These are phyloP conservation scores for Rhyacichthys aspro DNA, from an alignment of 2,797 vertebrate species.

Conservation along the genomic window DNA sequence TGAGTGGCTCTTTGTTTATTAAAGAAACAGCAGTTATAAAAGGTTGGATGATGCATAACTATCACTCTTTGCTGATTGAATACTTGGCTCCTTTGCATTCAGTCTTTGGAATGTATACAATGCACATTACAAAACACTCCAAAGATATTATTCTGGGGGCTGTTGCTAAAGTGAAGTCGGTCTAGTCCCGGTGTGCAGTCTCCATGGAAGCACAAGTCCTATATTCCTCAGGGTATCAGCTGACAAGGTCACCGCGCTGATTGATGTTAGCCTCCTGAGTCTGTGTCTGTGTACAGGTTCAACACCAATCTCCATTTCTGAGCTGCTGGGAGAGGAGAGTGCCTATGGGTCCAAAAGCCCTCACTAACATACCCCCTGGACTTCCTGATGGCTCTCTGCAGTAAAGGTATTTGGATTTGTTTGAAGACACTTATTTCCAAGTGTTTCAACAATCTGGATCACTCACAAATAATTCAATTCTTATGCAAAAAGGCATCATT, in stretches of 20 bases:
- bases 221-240: slow-evolving; percentile 66
- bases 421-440: too few relatives aligned
- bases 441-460: too few relatives aligned
- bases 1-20: slow-evolving; percentile 11
- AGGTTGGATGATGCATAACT: slow-evolving; percentile 19
- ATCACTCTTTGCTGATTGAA: slow-evolving; percentile 16
- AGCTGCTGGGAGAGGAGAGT: slow-evolving; percentile 40
- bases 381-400: slow-evolving; percentile 44
- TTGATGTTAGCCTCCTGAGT: slow-evolving; percentile 73
- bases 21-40: slow-evolving; percentile 9
- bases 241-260: slow-evolving; percentile 76
- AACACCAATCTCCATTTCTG: slow-evolving; percentile 71
- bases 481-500: too few relatives aligned
- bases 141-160: slow-evolving; percentile 28
- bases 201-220: slow-evolving; percentile 61
- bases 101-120: slow-evolving; percentile 18
- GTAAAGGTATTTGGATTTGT: slow-evolving; percentile 32
- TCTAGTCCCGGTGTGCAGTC: slow-evolving; percentile 49
- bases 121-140: slow-evolving; percentile 39
- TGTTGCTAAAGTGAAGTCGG: slow-evolving; percentile 40
- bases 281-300: slow-evolving; percentile 61
- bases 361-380: slow-evolving; percentile 39
- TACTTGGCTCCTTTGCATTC: slow-evolving; percentile 7
- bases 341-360: slow-evolving; percentile 42
- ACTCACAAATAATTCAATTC: too few relatives aligned